These are phyloP conservation scores for Mythimna pallens DNA, from an alignment of 2,888 invertebrate species.

Conservation along the genomic window DNA sequence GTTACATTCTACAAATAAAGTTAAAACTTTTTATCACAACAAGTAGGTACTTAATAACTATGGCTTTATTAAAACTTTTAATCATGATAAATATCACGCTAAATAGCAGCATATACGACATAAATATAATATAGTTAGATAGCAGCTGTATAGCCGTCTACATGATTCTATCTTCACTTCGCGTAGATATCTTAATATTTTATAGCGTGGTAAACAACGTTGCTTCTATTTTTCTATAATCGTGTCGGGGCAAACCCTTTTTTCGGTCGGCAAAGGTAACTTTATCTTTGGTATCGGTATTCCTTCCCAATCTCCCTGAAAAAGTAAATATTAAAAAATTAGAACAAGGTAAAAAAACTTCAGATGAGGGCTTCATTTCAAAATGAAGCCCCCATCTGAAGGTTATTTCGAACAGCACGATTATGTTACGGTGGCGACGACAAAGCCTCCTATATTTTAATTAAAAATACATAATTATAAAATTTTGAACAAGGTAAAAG, in stretches of 20 bases:
- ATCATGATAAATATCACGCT: slow-evolving; percentile 8
- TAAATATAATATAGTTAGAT: not conserved
- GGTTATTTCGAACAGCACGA: no score
- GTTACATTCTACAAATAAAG: slow-evolving; percentile 1
- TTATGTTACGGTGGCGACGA: no score
- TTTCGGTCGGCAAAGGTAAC: slow-evolving; percentile 83
- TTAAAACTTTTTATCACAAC: slow-evolving; percentile 48
- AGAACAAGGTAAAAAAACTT: not conserved
- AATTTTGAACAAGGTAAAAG: no score
- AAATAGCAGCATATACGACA: slow-evolving; percentile 14
- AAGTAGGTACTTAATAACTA: slow-evolving; percentile 4
- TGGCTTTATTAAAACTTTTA: not conserved
- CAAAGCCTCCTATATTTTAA: no score
- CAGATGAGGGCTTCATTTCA: not conserved
- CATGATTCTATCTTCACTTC: not conserved
- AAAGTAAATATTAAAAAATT: slow-evolving; percentile 36
- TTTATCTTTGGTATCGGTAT: slow-evolving; percentile 88
- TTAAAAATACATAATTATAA: no score
- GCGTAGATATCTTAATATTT: not conserved
- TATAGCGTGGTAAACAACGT: not conserved
- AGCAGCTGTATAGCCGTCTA: slow-evolving; percentile 10
- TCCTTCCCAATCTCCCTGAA: slow-evolving; percentile 91
- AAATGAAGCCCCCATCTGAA: no score
- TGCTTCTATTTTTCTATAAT: slow-evolving; percentile 39
- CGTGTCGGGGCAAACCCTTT: slow-evolving; percentile 78